Evolutionary conservation across 2,797 vertebrate species (phyloP).

Genomic region (Poeciliopsis gracilis): DNA sequence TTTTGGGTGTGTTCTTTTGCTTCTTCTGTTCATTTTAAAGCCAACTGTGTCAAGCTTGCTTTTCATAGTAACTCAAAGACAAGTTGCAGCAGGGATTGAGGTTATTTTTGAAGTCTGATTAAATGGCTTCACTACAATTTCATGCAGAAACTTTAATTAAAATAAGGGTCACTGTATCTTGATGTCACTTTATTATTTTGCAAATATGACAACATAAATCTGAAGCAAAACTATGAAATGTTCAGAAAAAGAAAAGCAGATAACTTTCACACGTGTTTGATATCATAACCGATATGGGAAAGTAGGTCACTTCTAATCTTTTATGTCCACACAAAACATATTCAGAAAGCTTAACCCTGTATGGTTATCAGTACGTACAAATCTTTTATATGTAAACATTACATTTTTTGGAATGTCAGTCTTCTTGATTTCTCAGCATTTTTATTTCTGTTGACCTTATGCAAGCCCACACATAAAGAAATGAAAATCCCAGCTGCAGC

Average conservation of each 20-base stretch:
- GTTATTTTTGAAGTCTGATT: not conserved
- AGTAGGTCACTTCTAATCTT: conserved; percentile 15
- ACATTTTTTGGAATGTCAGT: not conserved
- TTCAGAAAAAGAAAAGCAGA: not conserved
- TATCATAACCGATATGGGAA: not conserved
- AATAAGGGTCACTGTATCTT: not conserved
- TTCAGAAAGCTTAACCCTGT: not conserved
- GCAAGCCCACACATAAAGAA: not conserved
- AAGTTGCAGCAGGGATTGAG: not conserved
- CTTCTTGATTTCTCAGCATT: not conserved
- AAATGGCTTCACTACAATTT: not conserved
- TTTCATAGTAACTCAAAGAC: not conserved
- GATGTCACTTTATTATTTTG: not conserved
- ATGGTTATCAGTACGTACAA: not conserved
- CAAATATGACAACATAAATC: not conserved
- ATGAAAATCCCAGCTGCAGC: not conserved
- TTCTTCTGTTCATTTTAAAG: not conserved
- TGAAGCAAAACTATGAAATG: not conserved
- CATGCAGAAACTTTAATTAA: not conserved
- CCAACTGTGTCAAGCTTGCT: not conserved
- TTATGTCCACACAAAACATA: conserved; percentile 1
- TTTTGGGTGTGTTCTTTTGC: conserved; percentile 2
- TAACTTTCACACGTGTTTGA: not conserved
- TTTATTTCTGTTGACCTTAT: conserved; percentile 8
- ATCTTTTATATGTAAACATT: conserved; percentile 2